Base-by-base conservation (phyloP, 1,140 invertebrate genomes). In the Leptestheria dahalacensis region DNA sequence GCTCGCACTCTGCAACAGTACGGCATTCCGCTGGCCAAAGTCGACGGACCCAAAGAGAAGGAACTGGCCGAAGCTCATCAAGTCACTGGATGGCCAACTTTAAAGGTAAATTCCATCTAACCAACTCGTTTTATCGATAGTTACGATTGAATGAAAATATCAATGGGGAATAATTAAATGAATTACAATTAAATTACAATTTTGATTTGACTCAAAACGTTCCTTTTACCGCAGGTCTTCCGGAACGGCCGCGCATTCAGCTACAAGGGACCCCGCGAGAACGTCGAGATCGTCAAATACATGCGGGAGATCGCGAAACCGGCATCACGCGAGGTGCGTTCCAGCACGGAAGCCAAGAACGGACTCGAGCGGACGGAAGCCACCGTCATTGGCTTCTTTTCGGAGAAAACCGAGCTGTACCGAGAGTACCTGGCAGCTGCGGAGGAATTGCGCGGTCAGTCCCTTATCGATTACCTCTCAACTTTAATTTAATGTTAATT, bases 301-400 rank as follows among this genome's bases (percentile, higher is more conserved):
- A 79, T 81, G 77, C 73, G 75, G 62, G 72, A 77, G 51, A 74
- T 77, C 60, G 66, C 72, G 6, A 72, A 74, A 56, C 73, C 76
- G 15, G 74, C 79, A 12, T 75, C 77, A 2, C 73, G 70, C 53
- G 67, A 73, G 50, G 64, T 75, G 15, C 59, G 64, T 3, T 68
- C 65, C 24, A 25, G 70, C 12, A 70, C 72, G 52, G 73, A 72
- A 41, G 55, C 77, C 9, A 63, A 73, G 29, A 75, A 75, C 46
- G 68, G 71, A 21, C 66, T 79, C 56, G 66, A 70, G 41, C 65
- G 74, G 48, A 73, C 73, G 54, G 72, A 77, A 53, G 66, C 77
- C 6, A 77, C 72, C 10, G 69, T 82, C 21, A 69, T 81, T 57
- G 80, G 77, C 2, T 78, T 79, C 67, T 82, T 82, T 65, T 66